Evolutionary conservation across 2,888 invertebrate species (phyloP).

Genomic region (Ectobius pallidus): DNA sequence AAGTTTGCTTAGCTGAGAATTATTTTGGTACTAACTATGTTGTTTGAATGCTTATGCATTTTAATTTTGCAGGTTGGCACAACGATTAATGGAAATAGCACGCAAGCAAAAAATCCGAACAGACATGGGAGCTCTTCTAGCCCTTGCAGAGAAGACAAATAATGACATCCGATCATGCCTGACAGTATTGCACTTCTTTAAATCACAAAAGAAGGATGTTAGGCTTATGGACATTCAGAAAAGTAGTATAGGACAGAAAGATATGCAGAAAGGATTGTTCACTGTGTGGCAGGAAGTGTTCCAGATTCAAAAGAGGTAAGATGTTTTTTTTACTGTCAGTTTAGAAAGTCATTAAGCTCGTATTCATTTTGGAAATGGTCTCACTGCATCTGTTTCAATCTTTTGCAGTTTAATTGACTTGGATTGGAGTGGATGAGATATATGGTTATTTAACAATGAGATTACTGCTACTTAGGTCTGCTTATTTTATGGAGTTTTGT

Average conservation of each 20-base stretch:
- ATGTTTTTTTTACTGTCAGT: background rate
- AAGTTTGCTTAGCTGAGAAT: too few species aligned
- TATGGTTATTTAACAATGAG: too few species aligned
- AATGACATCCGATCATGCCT: constrained; percentile 93
- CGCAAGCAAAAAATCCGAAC: constrained; percentile 69
- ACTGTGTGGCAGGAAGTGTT: constrained; percentile 85
- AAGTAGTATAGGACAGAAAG: constrained; percentile 82
- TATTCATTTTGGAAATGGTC: background rate
- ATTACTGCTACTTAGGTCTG: too few species aligned
- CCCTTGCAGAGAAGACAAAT: constrained; percentile 81
- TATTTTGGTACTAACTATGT: too few species aligned
- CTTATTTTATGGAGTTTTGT: too few species aligned
- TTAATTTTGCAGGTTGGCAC: constrained; percentile 54
- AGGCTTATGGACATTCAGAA: constrained; percentile 65
- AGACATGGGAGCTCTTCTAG: constrained; percentile 71
- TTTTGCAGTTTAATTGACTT: too few species aligned
- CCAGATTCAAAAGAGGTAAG: constrained; percentile 52
- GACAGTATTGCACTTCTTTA: constrained; percentile 82
- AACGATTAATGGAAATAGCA: constrained; percentile 72
- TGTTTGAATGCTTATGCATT: too few species aligned
- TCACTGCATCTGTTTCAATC: background rate
- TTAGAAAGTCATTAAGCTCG: background rate
- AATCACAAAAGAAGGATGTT: constrained; percentile 50
- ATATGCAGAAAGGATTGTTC: constrained; percentile 83
- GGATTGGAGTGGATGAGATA: too few species aligned